A percentile compares a stretch with the other conserved stretches of the same genome.
Evolutionary conservation across 2,888 invertebrate species (phyloP).

Genomic region (Malthinus flaveolus): DNA sequence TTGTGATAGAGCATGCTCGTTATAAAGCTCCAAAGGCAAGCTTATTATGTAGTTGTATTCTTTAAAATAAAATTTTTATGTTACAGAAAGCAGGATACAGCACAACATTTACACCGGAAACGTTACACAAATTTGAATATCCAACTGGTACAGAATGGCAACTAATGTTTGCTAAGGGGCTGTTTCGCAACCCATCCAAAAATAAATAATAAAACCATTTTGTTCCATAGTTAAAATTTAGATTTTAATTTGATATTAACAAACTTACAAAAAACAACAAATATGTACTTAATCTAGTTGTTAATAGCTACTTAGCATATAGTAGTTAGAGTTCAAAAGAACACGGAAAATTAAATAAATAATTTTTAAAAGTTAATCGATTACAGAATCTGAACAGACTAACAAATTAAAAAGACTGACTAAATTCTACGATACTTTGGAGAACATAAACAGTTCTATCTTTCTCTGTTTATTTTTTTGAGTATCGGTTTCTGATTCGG

Average conservation of each 20-base stretch:
- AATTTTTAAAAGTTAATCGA: background rate
- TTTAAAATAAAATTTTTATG: constrained; percentile 34
- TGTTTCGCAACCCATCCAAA: constrained; percentile 59
- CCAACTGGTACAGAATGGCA: constrained; percentile 81
- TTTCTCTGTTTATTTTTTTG: constrained; percentile 56
- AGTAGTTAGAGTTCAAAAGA: background rate
- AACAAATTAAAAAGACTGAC: too few relatives aligned
- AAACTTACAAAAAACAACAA: constrained; percentile 2
- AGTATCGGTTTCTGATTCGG: constrained; percentile 44
- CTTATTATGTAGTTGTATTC: background rate
- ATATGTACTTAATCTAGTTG: background rate
- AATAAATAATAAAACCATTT: background rate
- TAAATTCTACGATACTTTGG: constrained; percentile 34
- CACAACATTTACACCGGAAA: constrained; percentile 72
- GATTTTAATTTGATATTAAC: constrained; percentile 2
- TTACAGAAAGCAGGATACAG: constrained; percentile 77
- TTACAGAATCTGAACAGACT: too few relatives aligned
- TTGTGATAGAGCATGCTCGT: constrained; percentile 67
- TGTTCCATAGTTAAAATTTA: background rate
- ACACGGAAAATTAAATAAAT: background rate
- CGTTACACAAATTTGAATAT: constrained; percentile 71
- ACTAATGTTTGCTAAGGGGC: constrained; percentile 63
- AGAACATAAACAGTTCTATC: constrained; percentile 53
- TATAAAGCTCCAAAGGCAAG: constrained; percentile 77
- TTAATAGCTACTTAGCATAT: background rate